Evolutionary conservation across 2,113 vertebrate species (phyloP).

Genomic region (Cygnus atratus): DNA sequence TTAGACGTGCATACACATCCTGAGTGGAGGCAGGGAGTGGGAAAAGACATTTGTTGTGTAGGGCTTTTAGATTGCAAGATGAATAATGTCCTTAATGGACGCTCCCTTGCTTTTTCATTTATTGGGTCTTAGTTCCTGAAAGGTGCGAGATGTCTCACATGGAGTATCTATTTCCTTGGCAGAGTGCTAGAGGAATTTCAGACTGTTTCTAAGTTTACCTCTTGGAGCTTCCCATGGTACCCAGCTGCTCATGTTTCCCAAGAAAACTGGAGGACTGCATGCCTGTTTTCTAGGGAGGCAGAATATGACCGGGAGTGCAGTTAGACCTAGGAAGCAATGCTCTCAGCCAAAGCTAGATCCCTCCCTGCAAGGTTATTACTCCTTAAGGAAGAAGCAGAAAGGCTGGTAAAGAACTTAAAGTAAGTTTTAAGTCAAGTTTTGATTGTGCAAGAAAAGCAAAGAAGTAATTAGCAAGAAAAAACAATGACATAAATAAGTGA

Average conservation of each 20-base stretch:
- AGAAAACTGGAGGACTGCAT: not conserved
- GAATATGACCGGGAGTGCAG: not conserved
- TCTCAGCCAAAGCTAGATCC: not conserved
- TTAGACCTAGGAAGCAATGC: not conserved
- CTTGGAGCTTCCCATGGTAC: slow-evolving; percentile 20
- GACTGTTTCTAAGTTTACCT: slow-evolving; percentile 27
- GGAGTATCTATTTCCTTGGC: slow-evolving; percentile 18
- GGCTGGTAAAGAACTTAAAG: not conserved
- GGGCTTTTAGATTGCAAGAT: not conserved
- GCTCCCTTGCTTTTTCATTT: slow-evolving; percentile 1
- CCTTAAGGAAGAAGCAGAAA: not conserved
- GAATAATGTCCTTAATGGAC: not conserved
- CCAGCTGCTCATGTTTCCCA: slow-evolving; percentile 10
- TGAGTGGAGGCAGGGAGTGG: not conserved
- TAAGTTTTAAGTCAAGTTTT: not conserved
- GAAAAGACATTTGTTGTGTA: not conserved
- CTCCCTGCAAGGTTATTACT: not conserved
- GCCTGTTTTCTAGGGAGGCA: not conserved
- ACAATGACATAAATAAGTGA: not conserved
- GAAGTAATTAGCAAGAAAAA: not conserved
- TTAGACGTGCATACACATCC: not conserved
- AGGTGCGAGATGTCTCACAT: not conserved
- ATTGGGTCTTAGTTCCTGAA: not conserved
- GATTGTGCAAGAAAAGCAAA: not conserved
- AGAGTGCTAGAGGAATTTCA: slow-evolving; percentile 8